Conservation (phyloP, 2,888 invertebrate genomes). For the Adelphocoris suturalis region DNA sequence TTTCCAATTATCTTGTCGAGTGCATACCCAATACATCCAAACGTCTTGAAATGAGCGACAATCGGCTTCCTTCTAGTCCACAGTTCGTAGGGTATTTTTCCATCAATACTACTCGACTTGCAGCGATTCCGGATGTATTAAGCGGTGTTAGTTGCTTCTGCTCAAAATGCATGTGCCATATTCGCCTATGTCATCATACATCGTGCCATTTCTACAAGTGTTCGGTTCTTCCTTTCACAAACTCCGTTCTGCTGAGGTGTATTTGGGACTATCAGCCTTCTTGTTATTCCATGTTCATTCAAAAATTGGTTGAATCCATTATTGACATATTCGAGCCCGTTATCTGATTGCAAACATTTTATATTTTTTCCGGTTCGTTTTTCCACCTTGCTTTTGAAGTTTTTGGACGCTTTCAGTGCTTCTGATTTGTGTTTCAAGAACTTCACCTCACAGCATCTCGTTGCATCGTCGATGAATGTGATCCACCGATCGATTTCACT, state of each 20-base stretch:
- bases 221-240: conserved; percentile 77
- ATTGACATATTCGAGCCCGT: background rate
- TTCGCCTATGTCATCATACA: conserved; percentile 76
- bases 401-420: background rate
- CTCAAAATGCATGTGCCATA: conserved; percentile 68
- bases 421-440: no score
- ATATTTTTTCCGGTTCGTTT: background rate
- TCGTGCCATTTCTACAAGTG: conserved; percentile 77
- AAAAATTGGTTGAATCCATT: conserved; percentile 75
- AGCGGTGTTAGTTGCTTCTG: conserved; percentile 77
- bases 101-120: background rate
- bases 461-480: no score
- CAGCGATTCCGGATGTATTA: conserved; percentile 77
- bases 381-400: background rate
- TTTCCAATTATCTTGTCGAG: background rate
- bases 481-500: no score
- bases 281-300: no score
- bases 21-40: no score
- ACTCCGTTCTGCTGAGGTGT: conserved; percentile 77
- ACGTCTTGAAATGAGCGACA: background rate
- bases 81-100: conserved; percentile 1
- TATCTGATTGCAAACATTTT: conserved; percentile 6
- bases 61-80: background rate
- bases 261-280: conserved; percentile 76
- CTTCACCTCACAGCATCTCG: no score